Conservation (phyloP, 2,888 invertebrate genomes). For the Eupithecia exiguata region DNA sequence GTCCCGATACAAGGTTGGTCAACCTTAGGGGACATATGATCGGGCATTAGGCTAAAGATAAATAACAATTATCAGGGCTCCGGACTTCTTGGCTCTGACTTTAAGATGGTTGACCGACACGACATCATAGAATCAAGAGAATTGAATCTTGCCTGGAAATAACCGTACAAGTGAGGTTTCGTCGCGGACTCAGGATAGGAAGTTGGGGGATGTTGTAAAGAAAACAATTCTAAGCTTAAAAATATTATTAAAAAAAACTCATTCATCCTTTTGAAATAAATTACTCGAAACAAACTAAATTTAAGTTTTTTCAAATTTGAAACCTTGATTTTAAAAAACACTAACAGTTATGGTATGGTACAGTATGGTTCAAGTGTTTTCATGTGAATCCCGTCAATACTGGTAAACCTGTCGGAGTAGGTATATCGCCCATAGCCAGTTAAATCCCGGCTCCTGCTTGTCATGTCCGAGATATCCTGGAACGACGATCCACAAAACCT, state of each 20-base stretch:
- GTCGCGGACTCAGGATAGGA: neutral
- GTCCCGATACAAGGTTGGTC: neutral
- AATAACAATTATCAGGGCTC: neutral
- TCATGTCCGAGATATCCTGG: slow-evolving; percentile 55
- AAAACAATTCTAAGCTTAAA: neutral
- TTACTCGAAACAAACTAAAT: neutral
- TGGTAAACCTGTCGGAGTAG: neutral
- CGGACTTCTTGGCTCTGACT: neutral
- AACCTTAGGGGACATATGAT: neutral
- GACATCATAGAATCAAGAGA: neutral
- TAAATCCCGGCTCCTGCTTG: slow-evolving; percentile 21
- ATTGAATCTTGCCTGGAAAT: neutral
- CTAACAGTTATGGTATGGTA: neutral
- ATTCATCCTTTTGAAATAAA: neutral
- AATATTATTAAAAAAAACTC: neutral
- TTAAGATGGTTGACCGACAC: neutral
- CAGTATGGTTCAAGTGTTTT: neutral
- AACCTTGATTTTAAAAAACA: neutral
- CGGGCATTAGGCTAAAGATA: neutral
- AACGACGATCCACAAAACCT: slow-evolving; percentile 63
- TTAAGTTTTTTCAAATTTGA: neutral
- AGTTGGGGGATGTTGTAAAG: neutral
- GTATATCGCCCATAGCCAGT: neutral
- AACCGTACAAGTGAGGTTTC: neutral
- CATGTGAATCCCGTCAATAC: neutral